Evolutionary conservation across 2,113 vertebrate species (phyloP).

Genomic region (Notechis scutatus): DNA sequence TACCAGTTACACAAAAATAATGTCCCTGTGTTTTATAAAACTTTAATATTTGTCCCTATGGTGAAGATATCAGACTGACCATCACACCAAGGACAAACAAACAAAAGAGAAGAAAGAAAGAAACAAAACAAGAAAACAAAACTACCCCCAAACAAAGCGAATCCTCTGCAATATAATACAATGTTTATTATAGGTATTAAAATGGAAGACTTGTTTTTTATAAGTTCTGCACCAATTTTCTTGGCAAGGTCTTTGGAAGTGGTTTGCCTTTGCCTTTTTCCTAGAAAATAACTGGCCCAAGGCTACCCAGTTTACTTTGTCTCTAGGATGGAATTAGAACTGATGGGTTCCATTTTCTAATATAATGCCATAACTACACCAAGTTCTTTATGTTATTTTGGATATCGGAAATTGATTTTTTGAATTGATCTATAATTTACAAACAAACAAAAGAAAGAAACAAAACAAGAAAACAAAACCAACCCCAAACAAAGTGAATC

Average conservation of each 20-base stretch:
- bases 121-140: neutral
- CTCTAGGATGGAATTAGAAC: no score
- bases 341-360: no score
- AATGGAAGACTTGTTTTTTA: neutral
- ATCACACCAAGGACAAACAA: neutral
- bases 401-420: no score
- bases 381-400: no score
- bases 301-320: no score
- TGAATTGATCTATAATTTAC: no score
- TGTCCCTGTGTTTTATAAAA: neutral
- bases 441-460: neutral
- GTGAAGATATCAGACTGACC: neutral
- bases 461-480: neutral
- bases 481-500: neutral
- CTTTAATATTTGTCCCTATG: neutral
- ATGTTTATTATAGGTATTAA: neutral
- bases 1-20: neutral
- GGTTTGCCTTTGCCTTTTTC: no score
- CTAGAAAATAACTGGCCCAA: no score
- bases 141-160: neutral
- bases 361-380: no score
- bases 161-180: neutral
- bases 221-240: neutral
- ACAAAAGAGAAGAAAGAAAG: neutral
- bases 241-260: no score